Conservation (phyloP, 2,888 invertebrate genomes). For the Chrysolina americana region DNA sequence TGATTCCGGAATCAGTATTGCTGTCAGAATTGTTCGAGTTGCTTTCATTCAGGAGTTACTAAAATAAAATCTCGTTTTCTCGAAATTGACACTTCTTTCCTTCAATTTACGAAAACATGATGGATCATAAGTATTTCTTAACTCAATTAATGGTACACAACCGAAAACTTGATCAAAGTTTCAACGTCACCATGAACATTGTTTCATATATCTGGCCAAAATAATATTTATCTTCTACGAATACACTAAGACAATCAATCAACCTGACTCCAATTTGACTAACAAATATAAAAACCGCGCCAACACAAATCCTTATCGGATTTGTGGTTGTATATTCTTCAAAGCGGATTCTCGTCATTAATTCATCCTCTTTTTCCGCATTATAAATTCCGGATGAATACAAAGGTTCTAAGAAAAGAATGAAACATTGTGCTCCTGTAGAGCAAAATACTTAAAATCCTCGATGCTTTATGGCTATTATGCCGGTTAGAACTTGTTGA, state of each 20-base stretch:
- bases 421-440: conserved; percentile 13
- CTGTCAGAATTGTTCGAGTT: no score
- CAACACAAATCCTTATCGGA: conserved; percentile 25
- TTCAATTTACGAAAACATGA: no score
- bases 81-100: no score
- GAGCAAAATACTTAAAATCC: background rate
- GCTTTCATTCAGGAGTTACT: no score
- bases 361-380: background rate
- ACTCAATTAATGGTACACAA: no score
- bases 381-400: conserved; percentile 17
- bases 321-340: conserved; percentile 24
- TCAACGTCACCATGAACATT: background rate
- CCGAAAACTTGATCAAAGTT: no score
- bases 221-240: no score
- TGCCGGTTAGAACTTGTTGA: background rate
- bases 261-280: conserved; percentile 20
- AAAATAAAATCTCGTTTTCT: no score
- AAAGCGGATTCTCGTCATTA: conserved; percentile 26
- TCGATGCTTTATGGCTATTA: background rate
- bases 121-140: no score
- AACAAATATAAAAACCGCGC: conserved; percentile 24
- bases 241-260: background rate
- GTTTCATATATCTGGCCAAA: background rate
- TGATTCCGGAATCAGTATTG: no score
- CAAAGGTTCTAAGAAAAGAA: background rate